phyloP scores from a whole-genome alignment of 2,888 invertebrate genomes.

The Oxyteleia sp. region DNA sequence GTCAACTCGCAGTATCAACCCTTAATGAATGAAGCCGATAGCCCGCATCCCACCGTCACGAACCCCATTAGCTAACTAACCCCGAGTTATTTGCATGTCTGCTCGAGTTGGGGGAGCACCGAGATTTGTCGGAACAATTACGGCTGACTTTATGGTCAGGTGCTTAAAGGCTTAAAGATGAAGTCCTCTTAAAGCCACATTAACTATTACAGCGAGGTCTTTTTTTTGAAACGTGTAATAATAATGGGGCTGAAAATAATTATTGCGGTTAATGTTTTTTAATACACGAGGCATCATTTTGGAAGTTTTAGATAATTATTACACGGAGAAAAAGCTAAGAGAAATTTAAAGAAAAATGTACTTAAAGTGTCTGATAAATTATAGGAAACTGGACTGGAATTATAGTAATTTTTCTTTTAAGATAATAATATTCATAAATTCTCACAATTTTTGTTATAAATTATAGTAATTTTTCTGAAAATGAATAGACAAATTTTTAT shows the following conservation, averaged over 20 bases:
- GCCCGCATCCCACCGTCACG: conserved; percentile 79
- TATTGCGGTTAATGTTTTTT: no score
- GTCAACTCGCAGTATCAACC: conserved; percentile 83
- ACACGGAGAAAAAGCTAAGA: no score
- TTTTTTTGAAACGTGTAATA: conserved; percentile 12
- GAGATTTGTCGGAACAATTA: conserved; percentile 86
- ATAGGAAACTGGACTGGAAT: no score
- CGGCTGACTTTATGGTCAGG: conserved; percentile 85
- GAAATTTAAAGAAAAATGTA: no score
- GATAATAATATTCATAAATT: no score
- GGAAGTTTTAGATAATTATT: no score
- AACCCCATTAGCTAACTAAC: conserved; percentile 87
- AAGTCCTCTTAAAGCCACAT: conserved; percentile 80
- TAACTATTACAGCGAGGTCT: conserved; percentile 57
- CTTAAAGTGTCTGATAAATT: no score
- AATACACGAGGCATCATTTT: no score
- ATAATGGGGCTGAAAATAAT: not conserved
- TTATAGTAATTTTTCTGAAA: no score
- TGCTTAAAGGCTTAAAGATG: conserved; percentile 86
- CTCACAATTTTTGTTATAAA: no score
- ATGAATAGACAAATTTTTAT: no score
- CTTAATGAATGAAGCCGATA: conserved; percentile 87
- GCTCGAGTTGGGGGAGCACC: conserved; percentile 81
- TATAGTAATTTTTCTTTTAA: no score
- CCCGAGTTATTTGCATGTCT: conserved; percentile 87